These are phyloP conservation scores for Tapirus indicus DNA, from an alignment of 2,797 vertebrate genomes.

Conservation along the genomic window DNA sequence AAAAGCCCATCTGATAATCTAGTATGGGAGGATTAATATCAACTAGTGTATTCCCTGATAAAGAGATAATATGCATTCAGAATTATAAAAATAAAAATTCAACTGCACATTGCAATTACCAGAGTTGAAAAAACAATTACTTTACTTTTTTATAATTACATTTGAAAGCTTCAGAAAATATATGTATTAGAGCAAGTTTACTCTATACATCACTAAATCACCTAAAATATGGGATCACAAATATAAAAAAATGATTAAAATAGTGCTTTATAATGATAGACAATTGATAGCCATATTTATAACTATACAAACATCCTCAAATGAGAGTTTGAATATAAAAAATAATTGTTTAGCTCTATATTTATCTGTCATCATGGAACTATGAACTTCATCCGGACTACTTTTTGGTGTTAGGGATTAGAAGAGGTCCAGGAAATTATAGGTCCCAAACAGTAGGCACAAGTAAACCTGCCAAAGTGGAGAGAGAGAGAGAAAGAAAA, in stretches of 20 bases:
- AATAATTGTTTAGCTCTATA: neutral
- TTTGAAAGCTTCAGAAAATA: neutral
- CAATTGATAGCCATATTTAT: neutral
- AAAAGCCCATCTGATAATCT: slow-evolving; percentile 1
- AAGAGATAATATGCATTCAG: neutral
- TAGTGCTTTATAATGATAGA: neutral
- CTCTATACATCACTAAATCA: neutral
- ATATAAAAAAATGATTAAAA: neutral
- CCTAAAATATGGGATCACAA: neutral
- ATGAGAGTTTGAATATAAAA: neutral
- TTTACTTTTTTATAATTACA: neutral
- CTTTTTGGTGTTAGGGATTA: neutral
- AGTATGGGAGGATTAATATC: neutral
- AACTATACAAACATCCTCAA: neutral
- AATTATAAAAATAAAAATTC: slow-evolving; percentile 4
- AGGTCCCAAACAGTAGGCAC: neutral
- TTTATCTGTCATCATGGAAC: neutral
- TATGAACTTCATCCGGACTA: neutral
- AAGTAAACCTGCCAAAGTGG: neutral
- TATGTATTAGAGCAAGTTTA: neutral
- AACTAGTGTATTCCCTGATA: neutral
- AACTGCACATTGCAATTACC: neutral
- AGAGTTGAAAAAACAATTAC: neutral
- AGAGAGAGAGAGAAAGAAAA: neutral
- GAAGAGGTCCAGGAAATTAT: neutral